phyloP scores from a whole-genome alignment of 2,888 invertebrate genomes.

The Lepidonotus clava region DNA sequence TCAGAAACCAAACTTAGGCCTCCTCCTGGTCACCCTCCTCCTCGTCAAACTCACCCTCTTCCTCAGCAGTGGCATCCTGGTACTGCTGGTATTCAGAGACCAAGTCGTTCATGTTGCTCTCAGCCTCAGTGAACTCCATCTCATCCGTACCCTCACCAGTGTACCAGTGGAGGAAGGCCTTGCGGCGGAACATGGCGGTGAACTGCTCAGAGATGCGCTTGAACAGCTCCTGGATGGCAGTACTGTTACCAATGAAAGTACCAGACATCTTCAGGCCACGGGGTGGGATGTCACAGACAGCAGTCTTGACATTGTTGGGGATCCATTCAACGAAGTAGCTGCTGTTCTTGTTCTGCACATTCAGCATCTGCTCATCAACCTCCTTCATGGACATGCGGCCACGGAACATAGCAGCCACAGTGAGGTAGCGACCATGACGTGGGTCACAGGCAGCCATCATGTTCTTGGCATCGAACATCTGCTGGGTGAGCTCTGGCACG shows the following conservation, averaged over 20 bases:
- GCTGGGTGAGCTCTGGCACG: slow-evolving; percentile 55
- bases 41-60: slow-evolving; percentile 54
- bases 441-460: slow-evolving; percentile 57
- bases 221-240: slow-evolving; percentile 56
- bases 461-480: slow-evolving; percentile 58
- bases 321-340: slow-evolving; percentile 56
- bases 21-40: slow-evolving; percentile 53
- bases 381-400: slow-evolving; percentile 80
- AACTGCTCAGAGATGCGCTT: slow-evolving; percentile 55
- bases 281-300: slow-evolving; percentile 56
- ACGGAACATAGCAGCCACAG: slow-evolving; percentile 68
- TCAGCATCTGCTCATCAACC: slow-evolving; percentile 65
- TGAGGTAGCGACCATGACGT: slow-evolving; percentile 47
- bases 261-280: slow-evolving; percentile 56
- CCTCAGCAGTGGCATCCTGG: slow-evolving; percentile 56
- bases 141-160: slow-evolving; percentile 55
- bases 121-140: slow-evolving; percentile 55
- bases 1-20: too few species aligned
- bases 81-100: slow-evolving; percentile 56
- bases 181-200: slow-evolving; percentile 55
- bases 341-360: slow-evolving; percentile 56
- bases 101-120: slow-evolving; percentile 55
- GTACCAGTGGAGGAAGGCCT: slow-evolving; percentile 55
- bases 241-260: slow-evolving; percentile 53
- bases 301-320: slow-evolving; percentile 55